phyloP scores from a whole-genome alignment of 2,888 invertebrate species.

The Drosophila vallismaia region DNA sequence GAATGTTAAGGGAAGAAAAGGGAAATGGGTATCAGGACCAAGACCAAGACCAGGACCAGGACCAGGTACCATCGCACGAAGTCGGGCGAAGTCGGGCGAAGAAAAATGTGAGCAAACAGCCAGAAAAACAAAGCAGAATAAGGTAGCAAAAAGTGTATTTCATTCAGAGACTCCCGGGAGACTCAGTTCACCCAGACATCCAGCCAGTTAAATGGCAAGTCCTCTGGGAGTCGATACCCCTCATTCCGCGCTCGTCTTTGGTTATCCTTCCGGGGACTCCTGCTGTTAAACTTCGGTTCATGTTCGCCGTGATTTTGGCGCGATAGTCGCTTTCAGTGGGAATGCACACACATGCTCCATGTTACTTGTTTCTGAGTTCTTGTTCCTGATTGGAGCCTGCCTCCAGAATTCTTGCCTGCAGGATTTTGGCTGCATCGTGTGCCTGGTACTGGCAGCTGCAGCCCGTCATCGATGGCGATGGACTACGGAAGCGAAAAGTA shows the following conservation, averaged over 20 bases:
- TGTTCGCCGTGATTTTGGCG: slow-evolving; percentile 52
- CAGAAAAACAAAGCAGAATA: slow-evolving; percentile 59
- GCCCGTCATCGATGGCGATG: slow-evolving; percentile 28
- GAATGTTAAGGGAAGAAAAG: not conserved
- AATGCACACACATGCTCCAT: slow-evolving; percentile 39
- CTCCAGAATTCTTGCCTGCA: not conserved
- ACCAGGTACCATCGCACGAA: slow-evolving; percentile 8
- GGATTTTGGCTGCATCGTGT: slow-evolving; percentile 43
- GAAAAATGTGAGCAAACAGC: slow-evolving; percentile 66
- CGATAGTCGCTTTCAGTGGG: slow-evolving; percentile 43
- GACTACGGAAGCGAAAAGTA: slow-evolving; percentile 38
- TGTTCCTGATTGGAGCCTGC: not conserved
- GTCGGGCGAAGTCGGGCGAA: slow-evolving; percentile 61
- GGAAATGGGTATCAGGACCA: slow-evolving; percentile 21
- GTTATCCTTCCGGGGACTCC: slow-evolving; percentile 3
- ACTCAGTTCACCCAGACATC: slow-evolving; percentile 26
- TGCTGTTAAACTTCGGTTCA: slow-evolving; percentile 14
- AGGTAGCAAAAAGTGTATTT: slow-evolving; percentile 33
- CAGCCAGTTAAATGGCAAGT: slow-evolving; percentile 70
- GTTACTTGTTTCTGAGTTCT: slow-evolving; percentile 14
- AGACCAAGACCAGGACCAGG: slow-evolving; percentile 2
- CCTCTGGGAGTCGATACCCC: slow-evolving; percentile 43
- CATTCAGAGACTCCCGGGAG: slow-evolving; percentile 38
- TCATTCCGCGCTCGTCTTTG: slow-evolving; percentile 19
- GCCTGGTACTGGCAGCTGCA: slow-evolving; percentile 58